Evolutionary conservation across 2,113 vertebrate genomes (phyloP).

Genomic region (Brachionichthys hirsutus): DNA sequence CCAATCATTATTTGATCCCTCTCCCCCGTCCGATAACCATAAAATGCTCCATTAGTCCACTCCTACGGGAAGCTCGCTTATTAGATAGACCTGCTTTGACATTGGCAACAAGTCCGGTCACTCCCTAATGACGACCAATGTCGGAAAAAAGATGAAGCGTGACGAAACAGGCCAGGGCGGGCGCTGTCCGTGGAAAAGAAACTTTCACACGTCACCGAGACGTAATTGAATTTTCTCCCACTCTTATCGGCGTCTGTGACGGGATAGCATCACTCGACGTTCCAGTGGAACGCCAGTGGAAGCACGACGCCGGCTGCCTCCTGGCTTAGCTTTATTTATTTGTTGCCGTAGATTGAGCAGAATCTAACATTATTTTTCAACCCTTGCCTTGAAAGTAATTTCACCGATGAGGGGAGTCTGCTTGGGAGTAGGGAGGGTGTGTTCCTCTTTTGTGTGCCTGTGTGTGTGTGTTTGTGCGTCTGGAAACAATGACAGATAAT

Average conservation of each 20-base stretch:
- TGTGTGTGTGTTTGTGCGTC: constrained; percentile 9
- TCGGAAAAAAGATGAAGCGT: constrained; percentile 25
- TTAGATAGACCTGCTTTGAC: constrained; percentile 18
- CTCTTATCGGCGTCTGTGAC: constrained; percentile 32
- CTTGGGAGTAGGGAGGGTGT: constrained; percentile 15
- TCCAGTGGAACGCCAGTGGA: constrained; percentile 22
- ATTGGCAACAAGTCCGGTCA: background rate
- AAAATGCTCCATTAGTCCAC: constrained; percentile 39
- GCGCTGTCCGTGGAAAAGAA: constrained; percentile 24
- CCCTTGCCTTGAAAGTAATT: constrained; percentile 53
- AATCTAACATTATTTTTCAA: constrained; percentile 18
- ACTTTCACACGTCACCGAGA: constrained; percentile 50
- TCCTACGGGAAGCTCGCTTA: constrained; percentile 5
- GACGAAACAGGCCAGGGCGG: constrained; percentile 1
- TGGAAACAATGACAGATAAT: constrained; percentile 42
- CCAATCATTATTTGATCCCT: constrained; percentile 9
- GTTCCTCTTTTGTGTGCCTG: constrained; percentile 7
- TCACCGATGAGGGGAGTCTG: constrained; percentile 55
- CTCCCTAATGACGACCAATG: constrained; percentile 16
- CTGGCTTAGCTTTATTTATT: constrained; percentile 22
- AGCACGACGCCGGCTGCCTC: constrained; percentile 18
- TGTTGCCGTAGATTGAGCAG: constrained; percentile 29
- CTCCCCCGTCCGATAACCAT: constrained; percentile 11
- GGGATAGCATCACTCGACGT: constrained; percentile 37
- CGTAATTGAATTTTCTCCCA: constrained; percentile 49